These are phyloP conservation scores for Uloborus plumipes DNA, from an alignment of 2,888 invertebrate species.

Conservation along the genomic window DNA sequence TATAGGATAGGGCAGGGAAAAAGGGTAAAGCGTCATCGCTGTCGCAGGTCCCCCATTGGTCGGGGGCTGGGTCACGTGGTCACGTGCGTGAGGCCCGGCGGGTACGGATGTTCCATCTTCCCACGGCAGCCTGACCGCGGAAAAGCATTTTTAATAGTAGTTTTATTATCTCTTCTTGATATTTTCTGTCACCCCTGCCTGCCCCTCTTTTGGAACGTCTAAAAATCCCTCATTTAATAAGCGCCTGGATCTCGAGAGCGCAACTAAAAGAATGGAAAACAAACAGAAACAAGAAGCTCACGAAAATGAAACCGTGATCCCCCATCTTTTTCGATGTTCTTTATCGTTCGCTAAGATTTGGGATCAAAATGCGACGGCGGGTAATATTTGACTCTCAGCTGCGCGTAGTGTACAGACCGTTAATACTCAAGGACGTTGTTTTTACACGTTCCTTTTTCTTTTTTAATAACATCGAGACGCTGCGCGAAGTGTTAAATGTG, in stretches of 20 bases:
- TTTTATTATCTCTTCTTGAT: conserved; percentile 34
- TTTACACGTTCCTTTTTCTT: neutral
- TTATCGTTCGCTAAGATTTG: conserved; percentile 12
- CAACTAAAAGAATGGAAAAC: conserved; percentile 32
- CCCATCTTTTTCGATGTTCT: conserved; percentile 4
- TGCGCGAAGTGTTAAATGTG: neutral
- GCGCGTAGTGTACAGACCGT: conserved; percentile 16
- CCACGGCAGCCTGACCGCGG: conserved; percentile 55
- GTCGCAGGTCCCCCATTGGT: conserved; percentile 23
- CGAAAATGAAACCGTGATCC: conserved; percentile 40
- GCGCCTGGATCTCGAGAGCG: conserved; percentile 13
- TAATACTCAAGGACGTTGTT: conserved; percentile 19
- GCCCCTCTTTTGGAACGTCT: conserved; percentile 2
- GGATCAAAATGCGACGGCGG: conserved; percentile 13
- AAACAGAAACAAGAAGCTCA: conserved; percentile 34
- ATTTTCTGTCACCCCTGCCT: conserved; percentile 1
- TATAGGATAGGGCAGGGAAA: conserved; percentile 8
- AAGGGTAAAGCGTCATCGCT: conserved; percentile 26
- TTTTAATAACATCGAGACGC: neutral
- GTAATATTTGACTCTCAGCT: conserved; percentile 3
- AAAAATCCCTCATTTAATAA: conserved; percentile 15
- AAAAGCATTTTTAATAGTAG: conserved; percentile 61
- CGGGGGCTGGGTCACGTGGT: conserved; percentile 34
- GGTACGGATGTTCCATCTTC: conserved; percentile 58
- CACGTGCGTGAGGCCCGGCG: conserved; percentile 55